Evolutionary conservation across 2,888 invertebrate genomes (phyloP).

Genomic region (Phanerotoma sp.): DNA sequence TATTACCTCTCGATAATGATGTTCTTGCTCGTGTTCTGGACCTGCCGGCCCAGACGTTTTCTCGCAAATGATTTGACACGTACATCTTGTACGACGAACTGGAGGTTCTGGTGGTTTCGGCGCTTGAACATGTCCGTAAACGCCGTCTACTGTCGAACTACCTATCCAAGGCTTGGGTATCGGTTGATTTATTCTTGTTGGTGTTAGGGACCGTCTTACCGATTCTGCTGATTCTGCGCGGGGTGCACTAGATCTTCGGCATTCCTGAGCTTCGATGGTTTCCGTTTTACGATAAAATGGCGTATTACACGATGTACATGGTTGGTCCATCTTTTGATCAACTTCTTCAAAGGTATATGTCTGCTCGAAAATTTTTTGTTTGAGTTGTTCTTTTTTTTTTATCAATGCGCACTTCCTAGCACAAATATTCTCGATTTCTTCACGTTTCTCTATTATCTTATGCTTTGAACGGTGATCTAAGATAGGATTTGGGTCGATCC

Average conservation of each 20-base stretch:
- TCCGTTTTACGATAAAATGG: constrained; percentile 48
- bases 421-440: constrained; percentile 41
- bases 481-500: constrained; percentile 52
- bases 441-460: constrained; percentile 45
- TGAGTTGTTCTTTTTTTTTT: constrained; percentile 28
- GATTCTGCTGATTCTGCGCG: constrained; percentile 49
- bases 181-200: constrained; percentile 53
- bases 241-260: constrained; percentile 32
- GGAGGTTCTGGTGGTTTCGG: constrained; percentile 35
- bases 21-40: constrained; percentile 31
- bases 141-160: constrained; percentile 44
- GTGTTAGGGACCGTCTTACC: constrained; percentile 51
- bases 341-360: too few relatives aligned
- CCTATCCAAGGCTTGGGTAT: constrained; percentile 54
- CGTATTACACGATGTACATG: constrained; percentile 49
- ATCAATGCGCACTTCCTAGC: constrained; percentile 28
- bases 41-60: constrained; percentile 30
- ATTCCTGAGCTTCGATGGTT: constrained; percentile 40
- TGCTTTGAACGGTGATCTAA: constrained; percentile 42
- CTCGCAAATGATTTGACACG: constrained; percentile 39
- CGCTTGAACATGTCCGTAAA: constrained; percentile 46
- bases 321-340: constrained; percentile 45
- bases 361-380: constrained; percentile 16
- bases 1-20: constrained; percentile 32
- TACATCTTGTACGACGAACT: constrained; percentile 34